Conservation (phyloP, 1,140 invertebrate species). For the Drosophila tristis region DNA sequence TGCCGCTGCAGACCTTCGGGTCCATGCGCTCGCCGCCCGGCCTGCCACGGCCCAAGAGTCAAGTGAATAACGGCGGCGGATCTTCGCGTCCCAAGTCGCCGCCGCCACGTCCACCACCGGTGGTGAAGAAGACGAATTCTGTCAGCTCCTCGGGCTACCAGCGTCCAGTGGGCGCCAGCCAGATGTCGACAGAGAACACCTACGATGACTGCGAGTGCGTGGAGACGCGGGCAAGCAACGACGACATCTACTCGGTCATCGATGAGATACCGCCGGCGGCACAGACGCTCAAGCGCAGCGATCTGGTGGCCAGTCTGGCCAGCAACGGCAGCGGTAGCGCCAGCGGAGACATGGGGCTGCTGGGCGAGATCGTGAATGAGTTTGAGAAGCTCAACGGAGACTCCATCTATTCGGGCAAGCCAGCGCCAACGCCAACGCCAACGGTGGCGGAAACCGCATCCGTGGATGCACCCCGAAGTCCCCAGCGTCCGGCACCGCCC, state of each 20-base stretch:
- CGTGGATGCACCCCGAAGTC: constrained; percentile 46
- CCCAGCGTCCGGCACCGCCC: constrained; percentile 78
- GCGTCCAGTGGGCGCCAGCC: constrained; percentile 84
- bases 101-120: constrained; percentile 86
- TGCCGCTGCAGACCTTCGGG: constrained; percentile 89
- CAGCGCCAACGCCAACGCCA: constrained; percentile 82
- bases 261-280: constrained; percentile 87
- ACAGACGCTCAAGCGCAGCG: constrained; percentile 78
- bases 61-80: constrained; percentile 84
- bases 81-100: constrained; percentile 86
- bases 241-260: constrained; percentile 94
- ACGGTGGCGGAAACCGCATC: constrained; percentile 84
- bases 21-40: constrained; percentile 89
- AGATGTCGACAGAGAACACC: constrained; percentile 84
- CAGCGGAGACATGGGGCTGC: constrained; percentile 87
- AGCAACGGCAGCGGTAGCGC: constrained; percentile 69
- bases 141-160: constrained; percentile 76
- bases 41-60: constrained; percentile 88
- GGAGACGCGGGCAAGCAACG: constrained; percentile 85
- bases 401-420: constrained; percentile 91
- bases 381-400: constrained; percentile 92
- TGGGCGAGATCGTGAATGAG: constrained; percentile 94
- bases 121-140: constrained; percentile 80
- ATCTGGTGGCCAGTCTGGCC: constrained; percentile 77
- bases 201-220: constrained; percentile 92